These are phyloP conservation scores for Psilopogon haemacephalus DNA, from an alignment of 2,113 vertebrate species.

Conservation along the genomic window DNA sequence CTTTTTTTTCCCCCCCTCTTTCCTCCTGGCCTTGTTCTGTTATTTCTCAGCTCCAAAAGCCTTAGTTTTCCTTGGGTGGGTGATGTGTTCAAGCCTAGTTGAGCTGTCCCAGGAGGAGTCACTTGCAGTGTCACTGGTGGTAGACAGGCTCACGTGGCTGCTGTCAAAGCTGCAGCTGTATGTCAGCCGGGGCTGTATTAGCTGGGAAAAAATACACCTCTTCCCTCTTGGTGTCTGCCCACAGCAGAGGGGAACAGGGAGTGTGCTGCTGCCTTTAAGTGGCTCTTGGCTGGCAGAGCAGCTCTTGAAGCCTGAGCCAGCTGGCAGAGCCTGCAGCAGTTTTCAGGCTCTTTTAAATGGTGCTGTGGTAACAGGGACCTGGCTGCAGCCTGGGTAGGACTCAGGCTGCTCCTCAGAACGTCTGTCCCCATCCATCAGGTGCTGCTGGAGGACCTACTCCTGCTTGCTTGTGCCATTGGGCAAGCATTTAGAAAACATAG, in stretches of 20 bases:
- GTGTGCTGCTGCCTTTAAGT: neutral
- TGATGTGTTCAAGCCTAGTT: neutral
- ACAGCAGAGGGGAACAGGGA: neutral
- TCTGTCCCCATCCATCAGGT: rapidly evolving
- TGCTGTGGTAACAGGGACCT: neutral
- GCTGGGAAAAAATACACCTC: neutral
- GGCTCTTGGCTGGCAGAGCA: neutral
- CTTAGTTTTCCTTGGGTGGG: neutral
- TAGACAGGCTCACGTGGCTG: neutral
- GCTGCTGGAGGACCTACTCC: neutral
- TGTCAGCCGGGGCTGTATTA: neutral
- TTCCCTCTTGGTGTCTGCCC: neutral
- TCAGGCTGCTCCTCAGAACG: rapidly evolving
- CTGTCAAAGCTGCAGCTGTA: neutral
- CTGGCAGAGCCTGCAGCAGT: neutral
- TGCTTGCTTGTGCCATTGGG: neutral
- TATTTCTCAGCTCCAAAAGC: neutral
- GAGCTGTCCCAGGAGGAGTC: neutral
- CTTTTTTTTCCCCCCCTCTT: neutral
- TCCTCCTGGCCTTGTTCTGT: neutral
- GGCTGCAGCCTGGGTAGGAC: neutral
- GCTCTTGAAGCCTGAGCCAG: neutral
- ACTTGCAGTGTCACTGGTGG: neutral
- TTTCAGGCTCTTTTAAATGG: neutral
- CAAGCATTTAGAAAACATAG: neutral